phyloP scores from a whole-genome alignment of 2,797 vertebrate genomes.

The Danio jaintianensis region DNA sequence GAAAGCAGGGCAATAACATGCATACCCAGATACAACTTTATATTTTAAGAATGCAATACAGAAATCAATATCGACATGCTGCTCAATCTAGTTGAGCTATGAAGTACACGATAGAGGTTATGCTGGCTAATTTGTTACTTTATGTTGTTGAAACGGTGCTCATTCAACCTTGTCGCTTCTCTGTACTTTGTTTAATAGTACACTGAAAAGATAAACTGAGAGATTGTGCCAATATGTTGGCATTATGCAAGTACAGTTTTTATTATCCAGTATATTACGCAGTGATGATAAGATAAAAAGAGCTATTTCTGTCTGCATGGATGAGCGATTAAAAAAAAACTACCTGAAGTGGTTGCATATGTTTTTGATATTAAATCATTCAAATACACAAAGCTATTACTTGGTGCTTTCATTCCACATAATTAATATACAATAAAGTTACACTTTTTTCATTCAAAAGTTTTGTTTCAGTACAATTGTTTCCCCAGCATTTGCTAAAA shows the following conservation, averaged over 20 bases:
- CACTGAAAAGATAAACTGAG: background rate
- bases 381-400: background rate
- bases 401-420: background rate
- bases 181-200: background rate
- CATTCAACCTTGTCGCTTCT: constrained; percentile 22
- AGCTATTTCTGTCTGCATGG: background rate
- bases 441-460: background rate
- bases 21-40: background rate
- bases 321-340: background rate
- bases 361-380: background rate
- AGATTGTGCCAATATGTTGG: constrained; percentile 19
- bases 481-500: background rate
- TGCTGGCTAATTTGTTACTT: constrained; percentile 43
- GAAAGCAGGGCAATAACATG: background rate
- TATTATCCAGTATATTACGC: constrained; percentile 1
- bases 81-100: background rate
- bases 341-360: background rate
- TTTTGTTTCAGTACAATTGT: background rate
- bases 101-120: constrained; percentile 9
- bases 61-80: constrained; percentile 2
- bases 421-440: background rate
- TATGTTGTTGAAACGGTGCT: constrained; percentile 12
- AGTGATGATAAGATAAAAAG: constrained; percentile 24
- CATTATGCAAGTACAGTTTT: constrained; percentile 24
- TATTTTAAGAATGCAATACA: background rate